These are phyloP conservation scores for Cancer borealis DNA, from an alignment of 2,888 invertebrate genomes.

Conservation along the genomic window DNA sequence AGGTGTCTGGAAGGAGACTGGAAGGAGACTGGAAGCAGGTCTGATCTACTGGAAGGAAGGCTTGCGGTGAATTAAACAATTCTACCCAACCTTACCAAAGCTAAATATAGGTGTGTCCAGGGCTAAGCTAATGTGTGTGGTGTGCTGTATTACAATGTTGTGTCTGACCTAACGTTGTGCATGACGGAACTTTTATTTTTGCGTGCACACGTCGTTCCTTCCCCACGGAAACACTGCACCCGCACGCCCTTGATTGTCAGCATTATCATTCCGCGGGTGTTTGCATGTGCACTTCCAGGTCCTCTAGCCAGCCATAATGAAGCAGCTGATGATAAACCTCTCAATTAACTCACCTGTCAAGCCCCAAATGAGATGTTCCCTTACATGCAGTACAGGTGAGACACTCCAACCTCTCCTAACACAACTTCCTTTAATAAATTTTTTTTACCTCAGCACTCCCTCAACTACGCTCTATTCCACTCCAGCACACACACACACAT, in stretches of 20 bases:
- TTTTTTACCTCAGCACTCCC: background rate
- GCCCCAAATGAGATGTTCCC: background rate
- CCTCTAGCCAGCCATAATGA: background rate
- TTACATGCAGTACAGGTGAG: background rate
- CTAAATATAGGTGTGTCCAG: background rate
- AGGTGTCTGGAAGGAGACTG: background rate
- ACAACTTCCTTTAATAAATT: background rate
- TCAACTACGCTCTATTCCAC: background rate
- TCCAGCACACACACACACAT: no score
- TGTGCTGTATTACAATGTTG: background rate
- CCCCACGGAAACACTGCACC: background rate
- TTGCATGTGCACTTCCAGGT: background rate
- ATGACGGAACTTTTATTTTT: constrained; percentile 1
- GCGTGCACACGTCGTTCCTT: background rate
- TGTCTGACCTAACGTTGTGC: background rate
- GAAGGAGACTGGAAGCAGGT: background rate
- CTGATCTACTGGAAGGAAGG: background rate
- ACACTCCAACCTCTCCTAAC: background rate
- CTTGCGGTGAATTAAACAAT: background rate
- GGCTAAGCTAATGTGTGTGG: background rate
- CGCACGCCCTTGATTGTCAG: background rate
- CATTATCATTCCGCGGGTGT: background rate
- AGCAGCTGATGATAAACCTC: background rate
- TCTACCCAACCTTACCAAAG: background rate
- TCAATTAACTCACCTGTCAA: constrained; percentile 28